Evolutionary conservation across 2,888 invertebrate species (phyloP).

Genomic region (Caenorhabditis doughertyi): DNA sequence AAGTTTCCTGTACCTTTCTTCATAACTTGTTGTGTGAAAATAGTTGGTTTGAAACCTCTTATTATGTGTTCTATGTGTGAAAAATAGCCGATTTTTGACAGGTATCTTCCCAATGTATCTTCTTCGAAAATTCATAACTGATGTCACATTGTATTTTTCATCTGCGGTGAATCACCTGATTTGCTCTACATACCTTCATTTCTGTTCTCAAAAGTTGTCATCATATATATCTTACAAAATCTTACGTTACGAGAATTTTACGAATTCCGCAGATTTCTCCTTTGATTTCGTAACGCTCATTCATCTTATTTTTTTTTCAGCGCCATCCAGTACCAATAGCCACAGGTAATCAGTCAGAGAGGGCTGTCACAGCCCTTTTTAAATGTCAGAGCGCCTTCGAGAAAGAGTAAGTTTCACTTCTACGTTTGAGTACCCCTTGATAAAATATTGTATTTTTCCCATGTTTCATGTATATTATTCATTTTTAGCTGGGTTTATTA

Average conservation of each 20-base stretch:
- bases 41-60: too few relatives aligned
- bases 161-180: too few relatives aligned
- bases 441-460: neutral
- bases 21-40: neutral
- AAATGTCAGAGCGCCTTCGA: constrained; percentile 65
- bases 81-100: too few relatives aligned
- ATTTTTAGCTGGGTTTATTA: constrained; percentile 67
- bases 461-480: neutral
- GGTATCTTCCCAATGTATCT: too few relatives aligned
- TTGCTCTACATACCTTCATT: too few relatives aligned
- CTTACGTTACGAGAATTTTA: too few relatives aligned
- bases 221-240: too few relatives aligned
- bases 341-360: constrained; percentile 13
- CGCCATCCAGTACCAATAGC: constrained; percentile 24
- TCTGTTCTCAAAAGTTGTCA: too few relatives aligned
- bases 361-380: constrained; percentile 48
- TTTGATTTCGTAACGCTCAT: neutral
- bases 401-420: constrained; percentile 53
- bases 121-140: too few relatives aligned
- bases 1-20: constrained; percentile 35
- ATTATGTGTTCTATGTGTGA: neutral
- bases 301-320: constrained; percentile 6
- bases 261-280: neutral
- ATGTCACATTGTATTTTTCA: too few relatives aligned
- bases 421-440: neutral